Evolutionary conservation across 2,113 vertebrate genomes (phyloP).

Genomic region (Carettochelys insculpta): DNA sequence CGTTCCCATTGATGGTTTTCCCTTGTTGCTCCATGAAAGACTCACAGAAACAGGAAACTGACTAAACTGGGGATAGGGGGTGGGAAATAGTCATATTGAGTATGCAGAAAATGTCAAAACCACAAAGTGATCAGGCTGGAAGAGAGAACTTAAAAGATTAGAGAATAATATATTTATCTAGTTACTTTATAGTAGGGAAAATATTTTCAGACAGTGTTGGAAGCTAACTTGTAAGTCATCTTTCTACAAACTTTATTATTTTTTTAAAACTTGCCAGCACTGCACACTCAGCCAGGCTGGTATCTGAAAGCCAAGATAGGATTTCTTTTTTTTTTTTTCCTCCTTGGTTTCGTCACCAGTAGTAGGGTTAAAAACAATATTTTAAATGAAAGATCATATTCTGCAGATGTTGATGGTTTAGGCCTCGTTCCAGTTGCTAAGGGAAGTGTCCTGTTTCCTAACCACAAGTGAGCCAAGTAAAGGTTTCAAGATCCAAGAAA

Average conservation of each 20-base stretch:
- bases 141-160: not conserved
- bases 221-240: not conserved
- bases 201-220: not conserved
- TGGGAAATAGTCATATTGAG: not conserved
- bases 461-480: not conserved
- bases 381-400: not conserved
- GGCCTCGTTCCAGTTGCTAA: not conserved
- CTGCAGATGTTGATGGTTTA: not conserved
- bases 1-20: not conserved
- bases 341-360: conserved; percentile 1
- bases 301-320: not conserved
- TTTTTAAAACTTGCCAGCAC: not conserved
- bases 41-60: not conserved
- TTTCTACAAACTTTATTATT: not conserved
- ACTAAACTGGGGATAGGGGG: not conserved
- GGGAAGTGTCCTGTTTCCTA: not conserved
- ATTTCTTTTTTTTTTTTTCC: not conserved
- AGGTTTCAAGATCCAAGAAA: not conserved
- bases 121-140: not conserved
- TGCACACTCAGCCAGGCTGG: not conserved
- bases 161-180: not conserved
- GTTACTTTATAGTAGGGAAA: not conserved
- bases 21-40: not conserved
- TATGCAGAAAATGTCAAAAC: not conserved
- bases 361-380: not conserved